Percentiles rank a stretch among this genome's conserved stretches.
These are phyloP conservation scores for Rhinophrynus dorsalis DNA, from an alignment of 2,797 vertebrate genomes.

Conservation along the genomic window DNA sequence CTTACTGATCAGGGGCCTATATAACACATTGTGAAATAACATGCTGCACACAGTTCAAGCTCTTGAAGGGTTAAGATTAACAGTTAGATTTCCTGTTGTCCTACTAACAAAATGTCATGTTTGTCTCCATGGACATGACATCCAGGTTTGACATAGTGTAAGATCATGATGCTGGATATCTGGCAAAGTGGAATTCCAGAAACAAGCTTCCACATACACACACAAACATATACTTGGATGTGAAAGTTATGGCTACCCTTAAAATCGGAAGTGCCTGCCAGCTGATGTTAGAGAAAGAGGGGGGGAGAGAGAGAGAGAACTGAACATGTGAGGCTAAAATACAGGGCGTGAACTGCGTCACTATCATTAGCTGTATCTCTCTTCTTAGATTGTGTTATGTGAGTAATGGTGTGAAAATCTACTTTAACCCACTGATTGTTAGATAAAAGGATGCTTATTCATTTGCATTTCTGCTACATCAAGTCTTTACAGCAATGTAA, in stretches of 20 bases:
- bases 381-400: constrained; percentile 13
- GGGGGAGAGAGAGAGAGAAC: not conserved
- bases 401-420: constrained; percentile 24
- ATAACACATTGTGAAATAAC: too few species aligned
- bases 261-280: not conserved
- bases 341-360: constrained; percentile 37
- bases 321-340: constrained; percentile 4
- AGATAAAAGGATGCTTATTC: not conserved
- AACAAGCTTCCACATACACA: too few species aligned
- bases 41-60: too few species aligned
- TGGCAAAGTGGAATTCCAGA: too few species aligned
- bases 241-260: too few species aligned
- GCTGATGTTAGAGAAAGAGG: not conserved
- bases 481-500: too few species aligned
- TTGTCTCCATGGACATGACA: too few species aligned
- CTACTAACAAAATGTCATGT: too few species aligned
- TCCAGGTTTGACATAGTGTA: not conserved
- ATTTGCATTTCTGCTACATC: not conserved
- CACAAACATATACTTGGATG: too few species aligned
- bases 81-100: too few species aligned
- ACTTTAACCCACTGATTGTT: constrained; percentile 24
- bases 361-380: not conserved
- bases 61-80: too few species aligned
- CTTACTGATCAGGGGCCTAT: too few species aligned
- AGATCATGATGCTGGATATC: not conserved